Conservation (phyloP, 1,140 invertebrate species). For the Platyscapa corneri region DNA sequence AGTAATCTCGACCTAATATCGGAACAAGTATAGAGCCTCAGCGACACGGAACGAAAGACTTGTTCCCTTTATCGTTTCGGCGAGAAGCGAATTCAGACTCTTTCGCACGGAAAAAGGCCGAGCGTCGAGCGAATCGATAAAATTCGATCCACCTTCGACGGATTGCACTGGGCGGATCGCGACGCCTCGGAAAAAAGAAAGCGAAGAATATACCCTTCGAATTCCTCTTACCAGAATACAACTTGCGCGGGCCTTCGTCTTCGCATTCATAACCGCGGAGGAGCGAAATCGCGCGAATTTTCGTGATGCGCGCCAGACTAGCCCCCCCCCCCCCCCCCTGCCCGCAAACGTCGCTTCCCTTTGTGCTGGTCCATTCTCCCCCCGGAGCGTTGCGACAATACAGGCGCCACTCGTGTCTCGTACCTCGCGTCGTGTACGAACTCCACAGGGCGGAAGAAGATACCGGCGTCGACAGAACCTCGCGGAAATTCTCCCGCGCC, state of each 20-base stretch:
- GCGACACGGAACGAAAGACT: background rate
- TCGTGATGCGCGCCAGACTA: background rate
- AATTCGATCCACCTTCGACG: constrained; percentile 29
- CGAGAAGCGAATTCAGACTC: background rate
- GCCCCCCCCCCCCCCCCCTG: background rate
- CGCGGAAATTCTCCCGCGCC: background rate
- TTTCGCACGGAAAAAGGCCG: background rate
- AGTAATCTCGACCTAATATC: background rate
- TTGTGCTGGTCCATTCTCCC: too few species aligned
- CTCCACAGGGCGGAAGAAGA: background rate
- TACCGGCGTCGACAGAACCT: background rate
- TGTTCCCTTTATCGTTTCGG: background rate
- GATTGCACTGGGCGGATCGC: constrained; percentile 24
- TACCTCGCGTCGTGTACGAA: too few species aligned
- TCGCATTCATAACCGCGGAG: background rate
- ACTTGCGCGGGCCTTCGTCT: background rate
- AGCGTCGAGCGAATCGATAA: constrained; percentile 24
- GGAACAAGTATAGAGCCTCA: background rate
- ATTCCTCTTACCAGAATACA: background rate
- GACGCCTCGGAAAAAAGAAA: background rate
- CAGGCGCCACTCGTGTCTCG: too few species aligned
- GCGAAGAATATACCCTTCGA: background rate
- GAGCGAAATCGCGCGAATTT: background rate
- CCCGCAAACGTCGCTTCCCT: background rate
- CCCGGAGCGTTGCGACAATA: background rate